phyloP scores from a whole-genome alignment of 2,888 invertebrate species.

The Flexamia atlantica region DNA sequence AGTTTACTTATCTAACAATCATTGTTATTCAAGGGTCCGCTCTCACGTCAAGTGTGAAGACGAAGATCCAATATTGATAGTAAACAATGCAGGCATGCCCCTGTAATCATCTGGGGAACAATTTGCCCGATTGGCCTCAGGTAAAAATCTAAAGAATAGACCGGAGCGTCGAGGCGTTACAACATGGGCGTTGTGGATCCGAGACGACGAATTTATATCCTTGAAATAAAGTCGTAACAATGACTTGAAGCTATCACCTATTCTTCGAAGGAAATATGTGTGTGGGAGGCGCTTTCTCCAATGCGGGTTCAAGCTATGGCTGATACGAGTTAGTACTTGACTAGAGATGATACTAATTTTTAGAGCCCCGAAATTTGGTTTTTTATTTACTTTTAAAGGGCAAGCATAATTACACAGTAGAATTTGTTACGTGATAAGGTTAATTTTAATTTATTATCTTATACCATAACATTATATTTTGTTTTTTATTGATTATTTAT shows the following conservation, averaged over 20 bases:
- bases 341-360: too few relatives aligned
- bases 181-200: not conserved
- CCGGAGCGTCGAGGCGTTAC: not conserved
- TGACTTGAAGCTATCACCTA: not conserved
- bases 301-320: too few relatives aligned
- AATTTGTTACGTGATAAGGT: too few relatives aligned
- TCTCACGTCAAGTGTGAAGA: not conserved
- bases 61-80: constrained; percentile 1
- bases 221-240: not conserved
- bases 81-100: not conserved
- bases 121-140: not conserved
- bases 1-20: not conserved
- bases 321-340: too few relatives aligned
- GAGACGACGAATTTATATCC: not conserved
- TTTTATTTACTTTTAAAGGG: too few relatives aligned
- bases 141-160: not conserved
- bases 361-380: too few relatives aligned
- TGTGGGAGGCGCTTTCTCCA: too few relatives aligned
- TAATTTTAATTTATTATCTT: too few relatives aligned
- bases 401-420: too few relatives aligned
- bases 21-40: not conserved
- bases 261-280: too few relatives aligned
- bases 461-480: too few relatives aligned
- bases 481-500: too few relatives aligned
- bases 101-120: not conserved